Base-by-base conservation (phyloP, 2,797 vertebrate species). In the Lepus townsendii region DNA sequence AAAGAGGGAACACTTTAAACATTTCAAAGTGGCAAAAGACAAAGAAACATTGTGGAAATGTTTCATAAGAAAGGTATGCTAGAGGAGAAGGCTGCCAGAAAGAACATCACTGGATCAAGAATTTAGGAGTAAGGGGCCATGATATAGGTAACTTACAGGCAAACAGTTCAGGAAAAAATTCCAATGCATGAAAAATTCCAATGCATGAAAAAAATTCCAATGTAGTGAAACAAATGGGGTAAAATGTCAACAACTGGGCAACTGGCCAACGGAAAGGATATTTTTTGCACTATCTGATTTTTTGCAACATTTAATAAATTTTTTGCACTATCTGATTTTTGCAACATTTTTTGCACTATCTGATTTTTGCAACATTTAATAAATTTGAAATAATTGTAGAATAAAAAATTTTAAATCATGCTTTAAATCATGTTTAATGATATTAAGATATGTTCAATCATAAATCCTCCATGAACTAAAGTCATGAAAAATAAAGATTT, bases 401-500 rank as follows among this genome's bases (percentile, higher is more conserved):
- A 68, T 83, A 84, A 65, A 90, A 85, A 38, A 26, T 13, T 50
- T 30, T 57, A 80, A 50, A 90, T 60, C n/a, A 62, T 63, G 26
- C 10, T 75, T 90, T 68, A 12, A 42, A 69, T 63, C 63, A 50
- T 76, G 78, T 77, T 91, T 84, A 93, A 79, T 35, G 22, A 47
- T 66, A 79, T 0, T 4, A 12, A 79, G 13, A 26, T 32, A 50
- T 30, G n/a, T 62, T 86, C 50, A 52, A 54, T 7, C 50, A 13
- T 84, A 80, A 77, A 80, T 87, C 68, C 52, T 47, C 73, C 66
- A 47, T 57, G 50, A 75, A 38, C 30, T 91, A 84, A 88, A 73
- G 84, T 57, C 79, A 47, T 77, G 52, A 69, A 88, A 93, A 85
- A 85, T n/a, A 63, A 92, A 90, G 82, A 62, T 38, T 32, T 17